phyloP scores from a whole-genome alignment of 2,888 invertebrate species.

The Pandemis corylana region DNA sequence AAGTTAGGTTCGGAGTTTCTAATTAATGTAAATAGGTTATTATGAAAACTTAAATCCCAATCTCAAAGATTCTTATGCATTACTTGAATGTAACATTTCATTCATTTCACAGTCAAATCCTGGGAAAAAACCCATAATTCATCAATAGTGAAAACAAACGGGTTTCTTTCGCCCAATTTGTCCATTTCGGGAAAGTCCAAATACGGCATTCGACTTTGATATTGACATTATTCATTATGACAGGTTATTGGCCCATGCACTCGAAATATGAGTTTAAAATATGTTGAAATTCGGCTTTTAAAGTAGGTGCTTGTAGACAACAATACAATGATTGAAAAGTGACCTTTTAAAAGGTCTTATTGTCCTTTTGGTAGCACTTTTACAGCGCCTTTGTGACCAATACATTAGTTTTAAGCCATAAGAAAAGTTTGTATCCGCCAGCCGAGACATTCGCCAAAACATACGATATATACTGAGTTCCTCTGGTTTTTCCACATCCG shows the following conservation, averaged over 20 bases:
- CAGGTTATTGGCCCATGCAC: slow-evolving; percentile 22
- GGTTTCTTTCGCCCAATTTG: slow-evolving; percentile 8
- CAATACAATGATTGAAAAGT: neutral
- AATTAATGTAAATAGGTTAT: too few species aligned
- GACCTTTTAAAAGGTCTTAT: neutral
- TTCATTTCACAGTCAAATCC: neutral
- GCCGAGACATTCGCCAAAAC: neutral
- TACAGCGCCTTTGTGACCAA: neutral
- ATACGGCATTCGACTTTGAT: slow-evolving; percentile 12
- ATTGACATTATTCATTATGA: slow-evolving; percentile 19
- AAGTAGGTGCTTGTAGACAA: neutral
- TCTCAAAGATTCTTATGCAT: neutral
- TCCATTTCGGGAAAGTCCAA: slow-evolving; percentile 19
- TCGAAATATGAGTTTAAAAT: neutral
- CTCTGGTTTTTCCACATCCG: slow-evolving; percentile 13
- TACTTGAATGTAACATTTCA: neutral
- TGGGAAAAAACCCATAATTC: slow-evolving; percentile 11
- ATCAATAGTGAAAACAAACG: slow-evolving; percentile 17
- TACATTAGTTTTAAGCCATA: neutral
- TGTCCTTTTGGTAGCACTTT: neutral
- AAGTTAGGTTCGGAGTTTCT: too few species aligned
- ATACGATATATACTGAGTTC: neutral
- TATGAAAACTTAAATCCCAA: too few species aligned
- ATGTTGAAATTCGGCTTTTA: neutral
- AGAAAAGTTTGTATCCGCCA: neutral